Percentiles rank a stretch among this genome's conserved stretches.
Evolutionary conservation across 2,113 vertebrate species (phyloP).

Genomic region (Pterocles gutturalis): DNA sequence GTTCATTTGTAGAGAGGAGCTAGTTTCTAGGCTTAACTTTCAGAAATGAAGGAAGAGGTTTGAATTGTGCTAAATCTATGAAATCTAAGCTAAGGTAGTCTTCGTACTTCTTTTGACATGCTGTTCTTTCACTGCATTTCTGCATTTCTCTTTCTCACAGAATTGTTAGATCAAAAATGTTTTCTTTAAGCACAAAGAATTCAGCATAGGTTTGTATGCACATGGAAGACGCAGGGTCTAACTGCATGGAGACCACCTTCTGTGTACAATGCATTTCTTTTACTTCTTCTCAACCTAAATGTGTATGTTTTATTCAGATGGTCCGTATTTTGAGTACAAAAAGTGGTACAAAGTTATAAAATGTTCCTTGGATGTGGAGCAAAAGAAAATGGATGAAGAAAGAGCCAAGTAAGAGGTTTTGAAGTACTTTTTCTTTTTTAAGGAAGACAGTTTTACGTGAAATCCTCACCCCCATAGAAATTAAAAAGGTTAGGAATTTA

Average conservation of each 20-base stretch:
- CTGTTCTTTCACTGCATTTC: not conserved
- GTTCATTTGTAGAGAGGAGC: not conserved
- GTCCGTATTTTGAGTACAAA: constrained; percentile 74
- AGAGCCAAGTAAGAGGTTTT: constrained; percentile 75
- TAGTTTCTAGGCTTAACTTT: not conserved
- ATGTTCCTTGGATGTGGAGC: constrained; percentile 66
- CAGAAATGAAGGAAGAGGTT: not conserved
- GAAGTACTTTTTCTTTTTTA: not conserved
- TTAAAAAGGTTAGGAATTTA: not conserved
- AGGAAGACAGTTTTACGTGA: not conserved
- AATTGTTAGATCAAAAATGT: not conserved
- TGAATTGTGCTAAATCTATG: not conserved
- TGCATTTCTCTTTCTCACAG: not conserved
- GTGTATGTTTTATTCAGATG: constrained; percentile 19
- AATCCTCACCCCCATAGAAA: not conserved
- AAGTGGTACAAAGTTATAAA: constrained; percentile 83
- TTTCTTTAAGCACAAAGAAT: not conserved
- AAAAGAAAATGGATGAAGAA: constrained; percentile 75
- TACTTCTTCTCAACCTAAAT: not conserved
- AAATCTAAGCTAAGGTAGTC: not conserved
- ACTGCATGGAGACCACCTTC: not conserved
- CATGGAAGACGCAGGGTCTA: not conserved
- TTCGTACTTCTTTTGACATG: not conserved
- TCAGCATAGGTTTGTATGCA: not conserved
- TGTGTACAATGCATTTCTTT: not conserved